Evolutionary conservation across 2,888 invertebrate genomes (phyloP).

Genomic region (Pinctada fucata): DNA sequence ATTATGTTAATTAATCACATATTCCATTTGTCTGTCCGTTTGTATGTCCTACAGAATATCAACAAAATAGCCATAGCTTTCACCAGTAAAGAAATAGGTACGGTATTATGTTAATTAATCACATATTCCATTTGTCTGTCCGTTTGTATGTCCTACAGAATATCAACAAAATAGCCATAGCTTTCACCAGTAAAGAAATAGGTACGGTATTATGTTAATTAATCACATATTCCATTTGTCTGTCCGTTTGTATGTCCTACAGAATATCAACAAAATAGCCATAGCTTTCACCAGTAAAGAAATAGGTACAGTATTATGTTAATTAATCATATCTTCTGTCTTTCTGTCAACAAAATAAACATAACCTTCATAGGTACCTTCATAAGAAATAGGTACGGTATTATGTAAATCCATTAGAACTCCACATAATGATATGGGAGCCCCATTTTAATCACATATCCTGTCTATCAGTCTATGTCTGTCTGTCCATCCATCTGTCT

Average conservation of each 20-base stretch:
- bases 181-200: conserved; percentile 77
- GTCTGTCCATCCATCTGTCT: too few relatives aligned
- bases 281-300: conserved; percentile 77
- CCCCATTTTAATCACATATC: too few relatives aligned
- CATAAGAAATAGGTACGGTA: conserved; percentile 75
- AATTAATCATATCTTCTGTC: too few relatives aligned
- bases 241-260: conserved; percentile 47
- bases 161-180: conserved; percentile 75
- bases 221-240: too few relatives aligned
- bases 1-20: background rate
- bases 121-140: too few relatives aligned
- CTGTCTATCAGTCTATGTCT: too few relatives aligned
- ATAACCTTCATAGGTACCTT: conserved; percentile 76
- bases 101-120: conserved; percentile 24
- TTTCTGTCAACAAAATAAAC: conserved; percentile 77
- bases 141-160: conserved; percentile 63
- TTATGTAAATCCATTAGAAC: background rate
- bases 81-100: conserved; percentile 77
- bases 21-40: too few relatives aligned
- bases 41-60: conserved; percentile 69
- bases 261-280: conserved; percentile 76
- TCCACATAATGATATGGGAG: too few relatives aligned
- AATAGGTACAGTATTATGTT: conserved; percentile 67
- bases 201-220: conserved; percentile 56
- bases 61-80: conserved; percentile 77